Conservation (phyloP, 2,797 vertebrate species). For the Esox lucius region DNA sequence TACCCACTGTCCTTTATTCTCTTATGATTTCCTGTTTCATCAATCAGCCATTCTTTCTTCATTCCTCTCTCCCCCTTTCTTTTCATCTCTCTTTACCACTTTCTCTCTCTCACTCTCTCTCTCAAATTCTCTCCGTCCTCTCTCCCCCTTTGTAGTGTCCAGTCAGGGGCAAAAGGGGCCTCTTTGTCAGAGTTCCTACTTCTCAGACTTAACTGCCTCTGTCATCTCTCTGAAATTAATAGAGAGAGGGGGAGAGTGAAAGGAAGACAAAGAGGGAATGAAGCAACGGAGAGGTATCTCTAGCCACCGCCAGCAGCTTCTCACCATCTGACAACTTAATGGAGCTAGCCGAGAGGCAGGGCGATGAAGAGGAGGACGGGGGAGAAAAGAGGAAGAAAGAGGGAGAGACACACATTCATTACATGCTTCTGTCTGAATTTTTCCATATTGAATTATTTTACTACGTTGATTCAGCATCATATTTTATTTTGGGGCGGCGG, state of each 20-base stretch:
- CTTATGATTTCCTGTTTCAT: background rate
- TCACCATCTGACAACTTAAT: slow-evolving; percentile 13
- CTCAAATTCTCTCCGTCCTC: background rate
- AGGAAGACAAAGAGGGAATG: background rate
- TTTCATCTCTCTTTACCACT: background rate
- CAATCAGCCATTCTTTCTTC: slow-evolving; percentile 4
- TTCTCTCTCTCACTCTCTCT: background rate
- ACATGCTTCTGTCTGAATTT: too few species aligned
- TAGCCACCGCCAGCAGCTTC: slow-evolving; percentile 2
- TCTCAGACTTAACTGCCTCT: background rate
- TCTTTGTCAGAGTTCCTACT: background rate
- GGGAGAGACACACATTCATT: too few species aligned
- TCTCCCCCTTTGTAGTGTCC: background rate
- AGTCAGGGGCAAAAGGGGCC: background rate
- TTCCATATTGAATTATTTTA: too few species aligned
- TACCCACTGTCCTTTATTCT: background rate
- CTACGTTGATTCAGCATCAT: too few species aligned
- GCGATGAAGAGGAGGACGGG: background rate
- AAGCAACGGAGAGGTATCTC: background rate
- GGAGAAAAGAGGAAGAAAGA: background rate
- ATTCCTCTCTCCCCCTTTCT: background rate
- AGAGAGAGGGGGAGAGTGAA: background rate
- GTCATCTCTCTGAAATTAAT: background rate
- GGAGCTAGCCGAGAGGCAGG: background rate
- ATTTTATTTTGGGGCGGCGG: too few species aligned